Percentiles rank a stretch among this genome's conserved stretches.
Conservation (phyloP, 2,888 invertebrate genomes). For the Epirrhoe tristata region DNA sequence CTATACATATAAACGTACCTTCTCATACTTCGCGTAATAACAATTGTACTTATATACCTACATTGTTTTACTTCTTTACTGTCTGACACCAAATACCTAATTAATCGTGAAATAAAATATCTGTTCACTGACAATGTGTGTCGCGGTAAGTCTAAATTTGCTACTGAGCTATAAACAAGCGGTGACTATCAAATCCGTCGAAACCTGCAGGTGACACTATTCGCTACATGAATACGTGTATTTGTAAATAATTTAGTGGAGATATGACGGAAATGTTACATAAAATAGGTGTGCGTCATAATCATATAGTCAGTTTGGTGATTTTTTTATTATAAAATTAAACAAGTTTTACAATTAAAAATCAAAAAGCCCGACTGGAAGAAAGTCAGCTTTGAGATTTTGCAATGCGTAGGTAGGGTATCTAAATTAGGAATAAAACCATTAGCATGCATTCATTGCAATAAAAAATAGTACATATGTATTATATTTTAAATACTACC, state of each 20-base stretch:
- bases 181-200: conserved; percentile 18
- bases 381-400: too few species aligned
- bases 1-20: too few species aligned
- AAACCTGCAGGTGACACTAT: conserved; percentile 47
- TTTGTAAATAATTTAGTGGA: conserved; percentile 45
- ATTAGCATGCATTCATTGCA: too few species aligned
- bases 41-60: too few species aligned
- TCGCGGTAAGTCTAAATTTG: neutral
- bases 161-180: neutral
- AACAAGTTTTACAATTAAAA: too few species aligned
- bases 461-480: too few species aligned
- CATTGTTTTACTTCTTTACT: too few species aligned
- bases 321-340: too few species aligned
- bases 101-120: neutral
- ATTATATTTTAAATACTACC: neutral
- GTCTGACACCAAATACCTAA: neutral
- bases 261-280: conserved; percentile 46
- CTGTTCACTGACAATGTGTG: neutral
- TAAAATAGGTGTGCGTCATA: conserved; percentile 52
- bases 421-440: too few species aligned
- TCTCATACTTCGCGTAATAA: too few species aligned
- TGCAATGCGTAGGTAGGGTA: too few species aligned
- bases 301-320: conserved; percentile 38
- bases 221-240: conserved; percentile 27
- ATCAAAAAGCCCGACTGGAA: neutral